These are phyloP conservation scores for Luehdorfia chinensis DNA, from an alignment of 1,140 invertebrate genomes.

Conservation along the genomic window DNA sequence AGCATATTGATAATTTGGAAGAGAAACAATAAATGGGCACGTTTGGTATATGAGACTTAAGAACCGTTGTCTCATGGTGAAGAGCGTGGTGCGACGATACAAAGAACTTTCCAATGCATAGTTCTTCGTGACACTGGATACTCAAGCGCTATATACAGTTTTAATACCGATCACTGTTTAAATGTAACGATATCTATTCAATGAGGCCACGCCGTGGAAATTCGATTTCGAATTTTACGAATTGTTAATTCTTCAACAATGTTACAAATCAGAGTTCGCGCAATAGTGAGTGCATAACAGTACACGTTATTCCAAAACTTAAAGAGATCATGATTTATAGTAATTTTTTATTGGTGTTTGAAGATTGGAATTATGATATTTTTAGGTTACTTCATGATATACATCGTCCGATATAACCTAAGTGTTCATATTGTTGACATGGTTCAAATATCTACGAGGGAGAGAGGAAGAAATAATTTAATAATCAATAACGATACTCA, in stretches of 20 bases:
- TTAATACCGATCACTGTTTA: too few species aligned
- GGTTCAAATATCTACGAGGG: slow-evolving; percentile 37
- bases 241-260: slow-evolving; percentile 22
- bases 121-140: too few species aligned
- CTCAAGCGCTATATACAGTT: too few species aligned
- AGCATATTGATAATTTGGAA: too few species aligned
- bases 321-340: not conserved
- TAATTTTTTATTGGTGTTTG: slow-evolving; percentile 26
- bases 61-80: too few species aligned
- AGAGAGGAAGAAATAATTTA: not conserved
- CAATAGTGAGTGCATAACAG: slow-evolving; percentile 26
- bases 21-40: too few species aligned
- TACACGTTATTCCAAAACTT: too few species aligned
- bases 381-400: slow-evolving; percentile 61
- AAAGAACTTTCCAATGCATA: too few species aligned
- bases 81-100: too few species aligned
- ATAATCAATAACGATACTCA: slow-evolving; percentile 6
- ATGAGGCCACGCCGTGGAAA: slow-evolving; percentile 7
- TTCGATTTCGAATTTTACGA: slow-evolving; percentile 2
- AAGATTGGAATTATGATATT: slow-evolving; percentile 68
- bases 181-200: too few species aligned
- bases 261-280: slow-evolving; percentile 33
- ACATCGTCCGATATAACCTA: slow-evolving; percentile 59
- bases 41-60: too few species aligned
- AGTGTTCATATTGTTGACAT: slow-evolving; percentile 68